These are phyloP conservation scores for Corythoichthys haematopterus DNA, from an alignment of 2,113 vertebrate genomes.

Conservation along the genomic window DNA sequence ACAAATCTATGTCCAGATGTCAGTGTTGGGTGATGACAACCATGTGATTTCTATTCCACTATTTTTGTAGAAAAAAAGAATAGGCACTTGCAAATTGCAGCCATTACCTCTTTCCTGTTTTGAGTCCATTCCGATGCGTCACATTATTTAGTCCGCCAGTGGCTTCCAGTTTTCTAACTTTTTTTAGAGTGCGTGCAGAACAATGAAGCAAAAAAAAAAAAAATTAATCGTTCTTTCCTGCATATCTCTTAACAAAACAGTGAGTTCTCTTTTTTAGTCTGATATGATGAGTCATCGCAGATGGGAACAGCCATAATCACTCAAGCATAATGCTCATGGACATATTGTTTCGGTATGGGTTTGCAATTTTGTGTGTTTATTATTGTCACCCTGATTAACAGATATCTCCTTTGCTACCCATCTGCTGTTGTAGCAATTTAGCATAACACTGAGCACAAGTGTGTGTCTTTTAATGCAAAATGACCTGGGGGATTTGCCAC, in stretches of 20 bases:
- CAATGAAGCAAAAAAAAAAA: conserved; percentile 66
- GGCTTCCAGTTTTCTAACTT: conserved; percentile 75
- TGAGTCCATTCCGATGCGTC: not conserved
- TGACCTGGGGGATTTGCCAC: conserved; percentile 31
- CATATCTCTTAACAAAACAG: conserved; percentile 56
- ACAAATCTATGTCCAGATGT: conserved; percentile 67
- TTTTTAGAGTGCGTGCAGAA: conserved; percentile 59
- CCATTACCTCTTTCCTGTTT: conserved; percentile 49
- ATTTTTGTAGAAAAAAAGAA: conserved; percentile 73
- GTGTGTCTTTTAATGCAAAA: conserved; percentile 52
- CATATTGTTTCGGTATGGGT: conserved; percentile 55
- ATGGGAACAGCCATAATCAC: conserved; percentile 61
- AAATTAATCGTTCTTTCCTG: conserved; percentile 55
- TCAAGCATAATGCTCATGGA: conserved; percentile 15
- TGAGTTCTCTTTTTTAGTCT: conserved; percentile 23
- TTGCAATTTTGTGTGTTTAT: conserved; percentile 60
- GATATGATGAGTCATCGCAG: conserved; percentile 38
- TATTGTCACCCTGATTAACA: conserved; percentile 36
- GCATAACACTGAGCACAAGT: conserved; percentile 40
- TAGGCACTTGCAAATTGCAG: conserved; percentile 52
- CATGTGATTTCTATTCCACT: conserved; percentile 69
- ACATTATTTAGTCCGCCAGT: conserved; percentile 68
- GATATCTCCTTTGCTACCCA: conserved; percentile 35
- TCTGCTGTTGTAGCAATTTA: conserved; percentile 61
- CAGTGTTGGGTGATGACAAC: conserved; percentile 61